Evolutionary conservation across 2,113 vertebrate species (phyloP).

Genomic region (Stegastes partitus): DNA sequence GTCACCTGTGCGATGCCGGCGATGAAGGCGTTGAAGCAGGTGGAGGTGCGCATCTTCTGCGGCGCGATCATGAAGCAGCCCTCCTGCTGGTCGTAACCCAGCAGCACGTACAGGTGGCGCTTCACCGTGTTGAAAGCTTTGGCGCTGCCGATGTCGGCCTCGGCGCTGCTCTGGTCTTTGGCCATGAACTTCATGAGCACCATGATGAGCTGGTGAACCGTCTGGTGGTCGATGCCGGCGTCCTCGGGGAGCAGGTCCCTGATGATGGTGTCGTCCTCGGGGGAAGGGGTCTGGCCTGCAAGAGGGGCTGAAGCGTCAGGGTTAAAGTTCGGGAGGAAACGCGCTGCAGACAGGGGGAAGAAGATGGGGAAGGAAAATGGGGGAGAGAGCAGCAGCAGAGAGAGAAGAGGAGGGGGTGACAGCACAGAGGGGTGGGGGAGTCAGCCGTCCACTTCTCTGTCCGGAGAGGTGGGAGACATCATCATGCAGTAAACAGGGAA

Average conservation of each 20-base stretch:
- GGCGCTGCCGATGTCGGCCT: conserved; percentile 95
- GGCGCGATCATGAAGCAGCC: conserved; percentile 99
- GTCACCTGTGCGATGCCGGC: conserved; percentile 96
- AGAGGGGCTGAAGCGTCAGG: conserved; percentile 76
- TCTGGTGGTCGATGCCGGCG: conserved; percentile 97
- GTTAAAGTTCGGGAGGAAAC: conserved; percentile 71
- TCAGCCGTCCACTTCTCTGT: conserved; percentile 50
- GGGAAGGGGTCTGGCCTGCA: conserved; percentile 88
- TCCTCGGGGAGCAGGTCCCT: conserved; percentile 96
- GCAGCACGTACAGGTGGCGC: conserved; percentile 94
- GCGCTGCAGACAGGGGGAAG: conserved; percentile 53
- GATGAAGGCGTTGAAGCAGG: conserved; percentile 99
- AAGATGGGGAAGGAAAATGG: conserved; percentile 9
- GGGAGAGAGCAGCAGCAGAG: conserved; percentile 13
- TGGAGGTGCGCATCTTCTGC: conserved; percentile 97
- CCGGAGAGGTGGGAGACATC: conserved; percentile 31
- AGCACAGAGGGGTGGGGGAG: conserved; percentile 40
- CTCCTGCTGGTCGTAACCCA: conserved; percentile 97
- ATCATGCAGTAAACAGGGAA: conserved; percentile 49
- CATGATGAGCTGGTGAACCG: conserved; percentile 97
- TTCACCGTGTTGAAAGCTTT: conserved; percentile 99
- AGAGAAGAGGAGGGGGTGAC: background rate
- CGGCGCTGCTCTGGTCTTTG: conserved; percentile 95
- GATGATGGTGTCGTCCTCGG: conserved; percentile 92
- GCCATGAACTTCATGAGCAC: conserved; percentile 99